A percentile compares a stretch with the other conserved stretches of the same genome.
Conservation (phyloP, 2,797 vertebrate species). For the Syngnathus rostellatus region DNA sequence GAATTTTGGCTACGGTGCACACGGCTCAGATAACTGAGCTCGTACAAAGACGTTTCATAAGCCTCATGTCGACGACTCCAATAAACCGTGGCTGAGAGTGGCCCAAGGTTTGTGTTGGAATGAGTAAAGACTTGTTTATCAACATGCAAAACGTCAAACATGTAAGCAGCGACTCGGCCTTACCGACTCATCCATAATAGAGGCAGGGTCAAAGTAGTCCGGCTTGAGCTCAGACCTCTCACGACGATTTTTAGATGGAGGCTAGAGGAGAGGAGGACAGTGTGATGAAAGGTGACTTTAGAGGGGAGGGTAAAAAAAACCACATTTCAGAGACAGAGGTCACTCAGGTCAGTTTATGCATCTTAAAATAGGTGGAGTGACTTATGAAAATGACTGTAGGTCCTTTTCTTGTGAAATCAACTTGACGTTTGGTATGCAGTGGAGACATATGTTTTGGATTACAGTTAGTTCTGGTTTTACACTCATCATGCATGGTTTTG, state of each 20-base stretch:
- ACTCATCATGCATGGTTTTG: constrained; percentile 24
- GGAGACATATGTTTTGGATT: constrained; percentile 36
- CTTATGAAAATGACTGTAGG: constrained; percentile 9
- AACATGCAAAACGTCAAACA: not conserved
- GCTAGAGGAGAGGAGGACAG: constrained; percentile 64
- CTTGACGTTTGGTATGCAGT: constrained; percentile 37
- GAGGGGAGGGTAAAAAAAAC: not conserved
- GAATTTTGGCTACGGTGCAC: not conserved
- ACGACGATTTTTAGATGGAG: constrained; percentile 95
- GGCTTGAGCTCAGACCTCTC: constrained; percentile 98
- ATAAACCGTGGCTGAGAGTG: not conserved
- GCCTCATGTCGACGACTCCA: not conserved
- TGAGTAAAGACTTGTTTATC: not conserved
- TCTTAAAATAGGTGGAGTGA: constrained; percentile 9
- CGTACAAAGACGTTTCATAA: not conserved
- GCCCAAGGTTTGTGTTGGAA: not conserved
- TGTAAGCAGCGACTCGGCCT: constrained; percentile 31
- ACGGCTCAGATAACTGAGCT: not conserved
- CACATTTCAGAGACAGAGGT: not conserved
- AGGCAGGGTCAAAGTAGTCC: constrained; percentile 98
- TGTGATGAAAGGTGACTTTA: not conserved
- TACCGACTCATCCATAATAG: constrained; percentile 99
- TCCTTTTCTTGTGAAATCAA: constrained; percentile 35
- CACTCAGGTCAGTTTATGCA: constrained; percentile 4
- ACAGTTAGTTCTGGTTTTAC: constrained; percentile 27